Evolutionary conservation across 2,888 invertebrate species (phyloP).

Genomic region (Xylophagus ater): DNA sequence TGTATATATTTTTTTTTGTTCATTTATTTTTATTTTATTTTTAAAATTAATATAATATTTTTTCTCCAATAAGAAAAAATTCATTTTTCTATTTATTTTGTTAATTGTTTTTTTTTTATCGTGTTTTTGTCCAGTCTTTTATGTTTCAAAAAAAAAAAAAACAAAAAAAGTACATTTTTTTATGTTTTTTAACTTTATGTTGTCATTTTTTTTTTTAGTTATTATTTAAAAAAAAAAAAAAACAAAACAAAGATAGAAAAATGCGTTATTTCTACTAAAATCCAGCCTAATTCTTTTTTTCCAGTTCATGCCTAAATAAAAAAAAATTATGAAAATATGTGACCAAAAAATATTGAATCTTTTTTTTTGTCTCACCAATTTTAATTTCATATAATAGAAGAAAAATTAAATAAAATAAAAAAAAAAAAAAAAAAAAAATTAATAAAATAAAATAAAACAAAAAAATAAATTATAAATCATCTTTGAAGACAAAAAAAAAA

Average conservation of each 20-base stretch:
- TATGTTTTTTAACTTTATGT: constrained; percentile 3
- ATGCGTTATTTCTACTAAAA: constrained; percentile 9
- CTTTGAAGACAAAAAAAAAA: no score
- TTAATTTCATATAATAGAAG: background rate
- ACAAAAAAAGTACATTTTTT: constrained; percentile 10
- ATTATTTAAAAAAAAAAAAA: constrained; percentile 3
- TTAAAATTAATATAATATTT: constrained; percentile 2
- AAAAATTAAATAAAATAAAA: background rate
- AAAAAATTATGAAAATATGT: no score
- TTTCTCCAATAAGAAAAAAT: constrained; percentile 1
- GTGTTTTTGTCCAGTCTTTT: background rate
- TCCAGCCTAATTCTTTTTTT: constrained; percentile 18
- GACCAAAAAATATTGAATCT: no score
- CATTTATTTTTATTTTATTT: constrained; percentile 3
- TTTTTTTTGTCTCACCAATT: background rate
- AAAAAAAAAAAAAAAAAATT: constrained; percentile 1
- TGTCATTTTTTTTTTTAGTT: constrained; percentile 1
- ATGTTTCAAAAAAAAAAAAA: constrained; percentile 3
- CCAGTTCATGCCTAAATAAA: constrained; percentile 24
- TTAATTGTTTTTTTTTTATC: background rate
- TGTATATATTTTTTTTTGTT: constrained; percentile 8
- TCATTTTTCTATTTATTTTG: constrained; percentile 1
- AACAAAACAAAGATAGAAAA: constrained; percentile 5
- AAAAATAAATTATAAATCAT: background rate
- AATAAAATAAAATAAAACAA: no score